Conservation (phyloP, 2,113 vertebrate species). For the Zeus faber region DNA sequence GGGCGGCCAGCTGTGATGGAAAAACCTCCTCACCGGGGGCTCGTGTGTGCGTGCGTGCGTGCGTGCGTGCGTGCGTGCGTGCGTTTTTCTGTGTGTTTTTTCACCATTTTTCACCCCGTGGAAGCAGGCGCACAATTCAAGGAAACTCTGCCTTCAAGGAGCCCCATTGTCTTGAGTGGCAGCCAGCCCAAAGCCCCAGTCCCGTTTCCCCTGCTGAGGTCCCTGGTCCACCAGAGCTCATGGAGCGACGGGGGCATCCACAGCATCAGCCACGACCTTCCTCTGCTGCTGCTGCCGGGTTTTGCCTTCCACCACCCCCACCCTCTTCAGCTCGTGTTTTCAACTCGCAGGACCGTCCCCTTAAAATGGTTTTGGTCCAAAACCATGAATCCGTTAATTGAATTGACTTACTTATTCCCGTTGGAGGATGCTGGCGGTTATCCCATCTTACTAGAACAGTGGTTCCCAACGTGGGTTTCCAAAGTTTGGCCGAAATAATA, state of each 20-base stretch:
- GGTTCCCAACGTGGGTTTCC: conserved; percentile 15
- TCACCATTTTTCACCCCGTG: too few relatives aligned
- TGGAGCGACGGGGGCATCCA: conserved; percentile 9
- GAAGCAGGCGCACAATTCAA: conserved; percentile 71
- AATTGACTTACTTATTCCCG: too few relatives aligned
- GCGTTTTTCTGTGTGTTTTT: too few relatives aligned
- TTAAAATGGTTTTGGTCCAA: too few relatives aligned
- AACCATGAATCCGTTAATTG: too few relatives aligned
- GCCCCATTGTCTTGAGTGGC: conserved; percentile 62
- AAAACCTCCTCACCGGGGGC: conserved; percentile 34
- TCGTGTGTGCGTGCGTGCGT: too few relatives aligned
- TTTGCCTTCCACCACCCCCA: not conserved
- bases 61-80: conserved; percentile 47
- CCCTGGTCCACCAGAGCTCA: conserved; percentile 11
- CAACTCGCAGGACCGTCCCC: too few relatives aligned
- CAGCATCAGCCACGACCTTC: conserved; percentile 11
- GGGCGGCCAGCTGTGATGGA: conserved; percentile 33
- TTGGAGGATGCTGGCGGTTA: too few relatives aligned
- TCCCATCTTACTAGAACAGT: conserved; percentile 7
- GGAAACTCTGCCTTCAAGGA: conserved; percentile 62
- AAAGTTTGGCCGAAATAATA: too few relatives aligned
- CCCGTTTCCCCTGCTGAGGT: conserved; percentile 39
- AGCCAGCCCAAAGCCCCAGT: conserved; percentile 20
- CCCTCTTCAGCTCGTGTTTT: not conserved
- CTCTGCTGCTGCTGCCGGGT: conserved; percentile 5